Percentiles rank a stretch among this genome's conserved stretches.
phyloP scores from a whole-genome alignment of 2,797 vertebrate genomes.

The Hephaestus fuliginosus region DNA sequence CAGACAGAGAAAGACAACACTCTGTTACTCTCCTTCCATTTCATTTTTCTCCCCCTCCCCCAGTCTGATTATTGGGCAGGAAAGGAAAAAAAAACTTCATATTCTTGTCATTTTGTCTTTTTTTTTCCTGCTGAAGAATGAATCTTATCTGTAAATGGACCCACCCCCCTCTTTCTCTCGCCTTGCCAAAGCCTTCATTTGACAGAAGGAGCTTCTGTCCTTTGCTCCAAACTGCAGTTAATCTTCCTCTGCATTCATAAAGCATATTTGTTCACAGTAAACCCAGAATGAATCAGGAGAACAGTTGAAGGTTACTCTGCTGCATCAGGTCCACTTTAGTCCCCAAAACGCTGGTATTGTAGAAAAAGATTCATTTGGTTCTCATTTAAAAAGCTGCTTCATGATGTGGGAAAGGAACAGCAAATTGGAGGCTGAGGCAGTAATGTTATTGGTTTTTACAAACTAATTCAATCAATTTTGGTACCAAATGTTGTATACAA shows the following conservation, averaged over 20 bases:
- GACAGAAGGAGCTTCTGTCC: conserved; percentile 56
- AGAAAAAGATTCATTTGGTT: conserved; percentile 6
- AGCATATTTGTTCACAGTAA: conserved; percentile 78
- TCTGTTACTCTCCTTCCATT: conserved; percentile 59
- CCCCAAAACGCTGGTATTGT: conserved; percentile 24
- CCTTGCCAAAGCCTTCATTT: conserved; percentile 60
- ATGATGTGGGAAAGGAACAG: neutral
- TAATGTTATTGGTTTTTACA: neutral
- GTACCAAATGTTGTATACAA: neutral
- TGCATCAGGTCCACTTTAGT: conserved; percentile 32
- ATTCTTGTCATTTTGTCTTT: conserved; percentile 47
- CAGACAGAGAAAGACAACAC: conserved; percentile 74
- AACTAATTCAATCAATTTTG: neutral
- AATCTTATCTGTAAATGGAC: conserved; percentile 83
- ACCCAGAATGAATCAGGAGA: conserved; percentile 59
- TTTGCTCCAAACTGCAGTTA: conserved; percentile 72
- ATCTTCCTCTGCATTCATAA: conserved; percentile 74
- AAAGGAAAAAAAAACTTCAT: conserved; percentile 67
- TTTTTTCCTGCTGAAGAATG: conserved; percentile 63
- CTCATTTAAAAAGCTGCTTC: conserved; percentile 6
- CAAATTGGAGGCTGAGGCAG: neutral
- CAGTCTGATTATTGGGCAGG: conserved; percentile 68
- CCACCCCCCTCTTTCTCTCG: conserved; percentile 37
- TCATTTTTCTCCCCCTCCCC: conserved; percentile 24
- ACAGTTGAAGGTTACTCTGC: conserved; percentile 73